Percentiles rank a stretch among this genome's conserved stretches.
phyloP scores from a whole-genome alignment of 2,113 vertebrate genomes.

The Psilopsiagon aymara region DNA sequence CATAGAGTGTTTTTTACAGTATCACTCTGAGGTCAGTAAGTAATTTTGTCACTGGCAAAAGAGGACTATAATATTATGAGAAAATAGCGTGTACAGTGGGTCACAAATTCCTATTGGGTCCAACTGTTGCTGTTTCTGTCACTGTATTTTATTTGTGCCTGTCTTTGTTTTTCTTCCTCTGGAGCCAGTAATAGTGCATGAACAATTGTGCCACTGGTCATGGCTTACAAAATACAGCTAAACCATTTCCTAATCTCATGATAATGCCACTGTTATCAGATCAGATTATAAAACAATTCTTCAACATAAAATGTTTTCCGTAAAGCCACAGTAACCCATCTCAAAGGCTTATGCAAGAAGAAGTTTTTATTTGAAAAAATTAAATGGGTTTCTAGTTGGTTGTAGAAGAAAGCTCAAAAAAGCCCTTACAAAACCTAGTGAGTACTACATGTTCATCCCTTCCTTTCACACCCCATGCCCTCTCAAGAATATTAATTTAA shows the following conservation, averaged over 20 bases:
- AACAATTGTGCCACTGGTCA: background rate
- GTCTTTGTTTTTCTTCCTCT: background rate
- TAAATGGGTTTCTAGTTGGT: background rate
- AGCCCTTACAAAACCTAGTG: fast-evolving
- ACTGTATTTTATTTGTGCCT: background rate
- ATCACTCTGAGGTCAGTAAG: background rate
- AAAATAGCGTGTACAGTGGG: background rate
- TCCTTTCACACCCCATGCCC: background rate
- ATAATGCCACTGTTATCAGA: background rate
- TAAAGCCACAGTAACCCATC: background rate
- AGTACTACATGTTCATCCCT: background rate
- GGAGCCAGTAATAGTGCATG: background rate
- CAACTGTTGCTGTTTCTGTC: background rate
- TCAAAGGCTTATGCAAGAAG: background rate
- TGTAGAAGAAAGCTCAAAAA: background rate
- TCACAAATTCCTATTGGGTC: background rate
- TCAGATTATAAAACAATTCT: background rate
- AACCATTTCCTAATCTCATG: background rate
- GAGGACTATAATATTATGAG: background rate
- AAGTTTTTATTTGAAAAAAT: background rate
- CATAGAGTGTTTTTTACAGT: background rate
- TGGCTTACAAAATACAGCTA: background rate
- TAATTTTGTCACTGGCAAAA: background rate
- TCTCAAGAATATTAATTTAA: background rate
- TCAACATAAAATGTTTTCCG: background rate